Evolutionary conservation across 2,797 vertebrate genomes (phyloP), one percentile per base, ranked within the genome.

Genomic region (Champsocephalus gunnari): DNA sequence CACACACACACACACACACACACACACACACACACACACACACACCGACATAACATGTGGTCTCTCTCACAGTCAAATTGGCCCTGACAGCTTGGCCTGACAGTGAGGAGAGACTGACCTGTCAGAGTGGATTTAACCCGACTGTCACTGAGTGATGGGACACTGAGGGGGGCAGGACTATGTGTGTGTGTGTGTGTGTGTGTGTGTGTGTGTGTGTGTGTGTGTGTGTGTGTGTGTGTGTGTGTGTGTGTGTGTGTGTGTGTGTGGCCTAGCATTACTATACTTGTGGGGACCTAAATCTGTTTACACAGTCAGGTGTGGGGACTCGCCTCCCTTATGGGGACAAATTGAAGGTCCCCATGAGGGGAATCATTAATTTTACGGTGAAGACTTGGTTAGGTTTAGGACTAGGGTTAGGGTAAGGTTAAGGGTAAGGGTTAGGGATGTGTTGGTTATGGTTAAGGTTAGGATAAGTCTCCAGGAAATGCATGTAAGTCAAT

Each of bases 121-220:
- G 61, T 83, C 86, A 76, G 62, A 70, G 38, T 66, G 78, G 88
- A 89, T 90, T 90, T 87, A 90, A 87, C 77, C 83, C 65, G 51
- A 73, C 77, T 65, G 70, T 71, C 75, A 71, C 24, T 57, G 72
- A 67, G 61, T 67, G 14, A 78, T 3, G 19, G 75, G 66, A 49
- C 60, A 54, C 12, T 51, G 0, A 12, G 10, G 70, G 67, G 14
- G 21, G 50, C 16, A 41, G 38, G 64, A 24, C 24, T 28, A 0
- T 28, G 34, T 38, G 34, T 51, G 54, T 66, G 62, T 28, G 28
- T 28, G 28, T 19, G 19, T 19, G 28, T 28, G 28, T 28, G 24
- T 28, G 28, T 28, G 28, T 28, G 28, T 28, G 24, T 51, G 48
- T 71, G 57, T 43, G 44, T 58, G 44, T 24, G 32, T 59, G 57